Conservation (phyloP, 1,140 invertebrate genomes). For the Cyclina sinensis region DNA sequence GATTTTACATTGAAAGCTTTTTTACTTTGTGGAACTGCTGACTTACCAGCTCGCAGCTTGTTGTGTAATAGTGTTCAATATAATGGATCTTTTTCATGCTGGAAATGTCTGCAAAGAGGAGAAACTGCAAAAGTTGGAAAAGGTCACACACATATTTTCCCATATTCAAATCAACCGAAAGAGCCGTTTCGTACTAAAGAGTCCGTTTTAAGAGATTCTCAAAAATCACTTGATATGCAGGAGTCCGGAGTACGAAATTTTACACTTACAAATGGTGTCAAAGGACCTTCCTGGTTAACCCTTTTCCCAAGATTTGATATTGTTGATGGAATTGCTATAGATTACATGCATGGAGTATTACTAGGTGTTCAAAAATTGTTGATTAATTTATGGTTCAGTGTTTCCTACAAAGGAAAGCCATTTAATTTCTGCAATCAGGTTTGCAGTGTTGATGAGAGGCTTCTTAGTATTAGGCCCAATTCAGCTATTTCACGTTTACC, state of each 20-base stretch:
- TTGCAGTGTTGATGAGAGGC: conserved; percentile 44
- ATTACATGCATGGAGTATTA: conserved; percentile 74
- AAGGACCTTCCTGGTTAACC: conserved; percentile 63
- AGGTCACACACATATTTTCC: conserved; percentile 56
- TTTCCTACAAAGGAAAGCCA: neutral
- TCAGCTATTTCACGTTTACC: conserved; percentile 68
- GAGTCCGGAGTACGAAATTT: neutral
- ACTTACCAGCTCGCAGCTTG: conserved; percentile 64
- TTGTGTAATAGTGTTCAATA: conserved; percentile 66
- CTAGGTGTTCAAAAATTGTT: conserved; percentile 67
- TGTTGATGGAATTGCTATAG: conserved; percentile 64
- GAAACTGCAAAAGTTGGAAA: conserved; percentile 64
- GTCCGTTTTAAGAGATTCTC: conserved; percentile 27
- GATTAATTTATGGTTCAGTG: conserved; percentile 61
- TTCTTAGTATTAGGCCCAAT: conserved; percentile 55
- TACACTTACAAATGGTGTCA: conserved; percentile 61
- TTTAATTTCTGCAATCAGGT: conserved; percentile 19
- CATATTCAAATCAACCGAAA: conserved; percentile 35
- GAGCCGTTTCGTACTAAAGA: conserved; percentile 43
- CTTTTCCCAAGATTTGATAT: conserved; percentile 66
- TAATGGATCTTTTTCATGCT: conserved; percentile 66
- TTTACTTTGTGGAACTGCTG: conserved; percentile 63
- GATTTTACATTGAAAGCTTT: conserved; percentile 52
- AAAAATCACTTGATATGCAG: neutral
- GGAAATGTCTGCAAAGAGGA: conserved; percentile 61